Conservation (phyloP, 2,797 vertebrate genomes). For the Acanthis flammea region DNA sequence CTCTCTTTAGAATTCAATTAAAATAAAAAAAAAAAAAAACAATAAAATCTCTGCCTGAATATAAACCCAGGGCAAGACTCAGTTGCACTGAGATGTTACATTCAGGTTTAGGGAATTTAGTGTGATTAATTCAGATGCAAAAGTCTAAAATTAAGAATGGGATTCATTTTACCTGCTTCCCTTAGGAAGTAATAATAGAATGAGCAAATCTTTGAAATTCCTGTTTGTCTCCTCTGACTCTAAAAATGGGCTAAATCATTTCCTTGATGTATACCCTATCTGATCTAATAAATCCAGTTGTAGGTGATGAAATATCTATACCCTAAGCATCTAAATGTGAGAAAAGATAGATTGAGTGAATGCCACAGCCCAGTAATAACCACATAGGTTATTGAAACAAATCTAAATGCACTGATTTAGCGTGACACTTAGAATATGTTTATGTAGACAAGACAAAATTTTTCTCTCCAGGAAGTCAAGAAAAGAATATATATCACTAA, state of each 20-base stretch:
- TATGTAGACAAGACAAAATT: neutral
- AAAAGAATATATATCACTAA: neutral
- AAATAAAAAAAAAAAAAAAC: neutral
- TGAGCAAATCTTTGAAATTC: neutral
- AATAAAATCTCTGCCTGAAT: neutral
- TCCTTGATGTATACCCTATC: neutral
- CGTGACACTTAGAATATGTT: neutral
- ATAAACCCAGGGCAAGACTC: neutral
- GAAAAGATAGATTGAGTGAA: neutral
- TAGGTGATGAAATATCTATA: neutral
- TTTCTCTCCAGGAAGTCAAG: neutral
- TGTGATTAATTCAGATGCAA: neutral
- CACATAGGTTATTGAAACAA: neutral
- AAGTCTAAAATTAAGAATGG: neutral
- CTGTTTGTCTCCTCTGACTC: neutral
- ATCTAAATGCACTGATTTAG: neutral
- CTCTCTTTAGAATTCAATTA: neutral
- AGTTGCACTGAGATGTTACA: neutral
- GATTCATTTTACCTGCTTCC: neutral
- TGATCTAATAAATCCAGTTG: neutral
- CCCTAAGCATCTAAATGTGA: neutral
- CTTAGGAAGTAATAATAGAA: neutral
- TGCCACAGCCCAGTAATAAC: neutral
- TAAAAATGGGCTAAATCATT: neutral
- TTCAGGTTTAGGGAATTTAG: neutral